Percentiles rank a stretch among this genome's conserved stretches.
Conservation (phyloP, 30 jellyfish, hydroid and myxozoan genomes). For the Euphysa ruthae region DNA sequence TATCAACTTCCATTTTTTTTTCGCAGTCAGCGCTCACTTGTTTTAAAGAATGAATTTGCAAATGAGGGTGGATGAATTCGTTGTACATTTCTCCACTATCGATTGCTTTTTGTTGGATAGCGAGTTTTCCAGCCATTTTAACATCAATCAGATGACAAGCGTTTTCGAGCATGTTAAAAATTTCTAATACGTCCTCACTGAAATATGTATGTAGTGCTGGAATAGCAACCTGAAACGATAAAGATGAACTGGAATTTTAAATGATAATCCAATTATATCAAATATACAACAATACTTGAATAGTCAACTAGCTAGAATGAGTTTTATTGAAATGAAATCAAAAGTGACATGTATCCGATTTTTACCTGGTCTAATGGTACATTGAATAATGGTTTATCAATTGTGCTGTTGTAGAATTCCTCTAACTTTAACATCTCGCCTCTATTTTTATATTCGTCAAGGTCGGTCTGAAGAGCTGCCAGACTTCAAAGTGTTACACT, state of each 20-base stretch:
- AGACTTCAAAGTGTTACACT: no score
- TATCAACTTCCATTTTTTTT: no score
- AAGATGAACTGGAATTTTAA: no score
- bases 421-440: background rate
- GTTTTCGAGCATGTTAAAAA: constrained; percentile 20
- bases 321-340: no score
- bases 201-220: constrained; percentile 58
- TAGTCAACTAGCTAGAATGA: no score
- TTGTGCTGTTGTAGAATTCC: background rate
- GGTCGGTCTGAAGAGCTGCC: no score
- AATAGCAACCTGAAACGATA: constrained; percentile 33
- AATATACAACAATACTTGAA: no score
- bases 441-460: background rate
- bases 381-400: background rate
- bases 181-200: no score
- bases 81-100: constrained; percentile 1
- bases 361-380: background rate
- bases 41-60: no score
- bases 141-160: constrained; percentile 21
- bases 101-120: background rate
- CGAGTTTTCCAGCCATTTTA: constrained; percentile 19
- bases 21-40: no score
- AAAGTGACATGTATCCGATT: background rate
- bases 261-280: no score
- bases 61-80: no score